A percentile compares a stretch with the other conserved stretches of the same genome.
Conservation (phyloP, 1,140 invertebrate genomes). For the Adoxophyes honmai region DNA sequence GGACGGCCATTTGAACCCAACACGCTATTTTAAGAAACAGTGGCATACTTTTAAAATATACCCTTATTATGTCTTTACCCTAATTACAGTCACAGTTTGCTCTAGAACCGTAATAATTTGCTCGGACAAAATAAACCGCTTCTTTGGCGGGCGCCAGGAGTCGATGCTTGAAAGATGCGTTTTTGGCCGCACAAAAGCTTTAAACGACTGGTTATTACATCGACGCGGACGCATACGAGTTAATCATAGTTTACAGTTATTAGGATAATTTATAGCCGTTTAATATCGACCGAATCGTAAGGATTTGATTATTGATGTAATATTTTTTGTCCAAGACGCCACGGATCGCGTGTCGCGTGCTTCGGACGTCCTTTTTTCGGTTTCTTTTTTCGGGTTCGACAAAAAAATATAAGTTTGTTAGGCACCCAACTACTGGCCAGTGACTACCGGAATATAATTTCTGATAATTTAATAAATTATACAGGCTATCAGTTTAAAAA, state of each 20-base stretch:
- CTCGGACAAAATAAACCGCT: neutral
- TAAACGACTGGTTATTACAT: slow-evolving; percentile 16
- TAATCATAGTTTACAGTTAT: slow-evolving; percentile 61
- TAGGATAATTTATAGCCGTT: slow-evolving; percentile 74
- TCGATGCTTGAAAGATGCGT: neutral
- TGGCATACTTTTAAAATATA: slow-evolving; percentile 6
- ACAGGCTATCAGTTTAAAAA: slow-evolving; percentile 57
- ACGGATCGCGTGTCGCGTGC: slow-evolving; percentile 73
- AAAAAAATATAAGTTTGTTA: slow-evolving; percentile 45
- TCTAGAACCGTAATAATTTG: slow-evolving; percentile 4
- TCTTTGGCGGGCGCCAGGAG: slow-evolving; percentile 1
- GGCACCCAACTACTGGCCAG: slow-evolving; percentile 57
- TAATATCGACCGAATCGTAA: slow-evolving; percentile 61
- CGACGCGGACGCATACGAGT: slow-evolving; percentile 21
- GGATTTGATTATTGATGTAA: slow-evolving; percentile 67
- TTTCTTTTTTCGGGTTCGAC: slow-evolving; percentile 44
- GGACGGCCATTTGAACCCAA: slow-evolving; percentile 1
- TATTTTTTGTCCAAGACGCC: slow-evolving; percentile 56
- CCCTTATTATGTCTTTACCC: slow-evolving; percentile 1
- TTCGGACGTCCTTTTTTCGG: slow-evolving; percentile 59
- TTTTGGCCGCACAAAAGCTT: slow-evolving; percentile 24
- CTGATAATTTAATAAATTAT: slow-evolving; percentile 75
- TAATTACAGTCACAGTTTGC: slow-evolving; percentile 12
- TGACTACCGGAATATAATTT: slow-evolving; percentile 76
- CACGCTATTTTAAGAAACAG: slow-evolving; percentile 8